Percentiles rank a stretch among this genome's conserved stretches.
phyloP scores from a whole-genome alignment of 2,797 vertebrate genomes.

The Neomorphus geoffroyi region DNA sequence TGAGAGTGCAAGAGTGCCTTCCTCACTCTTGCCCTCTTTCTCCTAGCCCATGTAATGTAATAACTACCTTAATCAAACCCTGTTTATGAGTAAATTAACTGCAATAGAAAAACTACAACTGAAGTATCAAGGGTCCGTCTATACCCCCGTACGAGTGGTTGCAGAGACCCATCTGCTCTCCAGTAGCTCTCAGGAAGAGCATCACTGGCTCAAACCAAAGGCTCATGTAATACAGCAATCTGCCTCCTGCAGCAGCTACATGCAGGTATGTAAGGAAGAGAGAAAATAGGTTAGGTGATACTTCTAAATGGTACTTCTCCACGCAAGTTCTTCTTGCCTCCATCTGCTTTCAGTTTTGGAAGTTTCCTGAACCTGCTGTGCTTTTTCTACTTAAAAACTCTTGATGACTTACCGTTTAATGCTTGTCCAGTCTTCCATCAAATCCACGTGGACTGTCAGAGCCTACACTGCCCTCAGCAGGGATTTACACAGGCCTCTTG shows the following conservation, averaged over 20 bases:
- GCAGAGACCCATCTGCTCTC: rapidly evolving
- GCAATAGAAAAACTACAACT: neutral
- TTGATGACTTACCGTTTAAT: neutral
- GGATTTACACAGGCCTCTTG: neutral
- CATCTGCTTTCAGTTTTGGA: neutral
- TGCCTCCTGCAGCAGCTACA: neutral
- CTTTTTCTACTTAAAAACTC: neutral
- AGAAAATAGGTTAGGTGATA: neutral
- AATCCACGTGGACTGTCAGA: neutral
- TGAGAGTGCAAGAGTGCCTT: neutral
- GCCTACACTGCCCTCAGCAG: neutral
- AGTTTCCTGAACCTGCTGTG: neutral
- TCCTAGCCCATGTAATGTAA: neutral
- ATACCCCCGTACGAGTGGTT: neutral
- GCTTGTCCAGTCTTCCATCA: neutral
- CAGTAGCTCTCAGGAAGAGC: rapidly evolving
- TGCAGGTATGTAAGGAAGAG: neutral
- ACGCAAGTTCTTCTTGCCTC: neutral
- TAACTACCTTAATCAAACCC: neutral
- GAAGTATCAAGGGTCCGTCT: neutral
- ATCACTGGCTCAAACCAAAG: neutral
- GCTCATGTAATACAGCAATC: neutral
- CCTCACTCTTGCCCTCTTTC: neutral
- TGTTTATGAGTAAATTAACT: neutral
- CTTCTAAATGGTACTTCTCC: neutral